Base-by-base conservation (phyloP, 2,113 vertebrate genomes). In the Lasiurus borealis region DNA sequence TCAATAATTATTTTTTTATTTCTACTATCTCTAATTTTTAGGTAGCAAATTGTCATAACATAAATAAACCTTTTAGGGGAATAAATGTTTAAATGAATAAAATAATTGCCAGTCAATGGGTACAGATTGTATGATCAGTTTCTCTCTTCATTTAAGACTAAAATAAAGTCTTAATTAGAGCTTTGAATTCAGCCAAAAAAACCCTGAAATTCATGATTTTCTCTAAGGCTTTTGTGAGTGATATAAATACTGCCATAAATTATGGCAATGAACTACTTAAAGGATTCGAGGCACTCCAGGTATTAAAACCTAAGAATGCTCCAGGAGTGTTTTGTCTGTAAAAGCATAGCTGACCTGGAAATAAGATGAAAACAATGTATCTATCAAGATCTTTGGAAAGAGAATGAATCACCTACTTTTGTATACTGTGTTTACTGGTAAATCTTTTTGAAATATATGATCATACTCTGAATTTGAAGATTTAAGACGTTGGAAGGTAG, bases 181-280 rank as follows among this genome's bases (percentile, higher is more conserved):
- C 57, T 23, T 88, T 52, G 93, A 95, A 77, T 31, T 95, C 68
- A 97, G 82, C 19, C 18, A 85, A 72, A 92, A 90, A 12, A 25
- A 2, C 7, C 23, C n/a, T 97, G 85, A 44, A 66, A 97, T 93
- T 7, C 88, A 54, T 95, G 31, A 95, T 97, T 96, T 98, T 96
- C 73, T 44, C 68, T 25, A 18, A 76, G 69, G 86, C 68, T 94
- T 94, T 88, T 94, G 82, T 95, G 93, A 97, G 82, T 82, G 95
- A 93, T 96, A 95, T 76, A 97, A 97, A 97, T 91, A 96, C 85
- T 87, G 62, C n/a, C 72, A 96, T 94, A 95, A 97, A 96, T 69
- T 88, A 31, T 97, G 29, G 50, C 91, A 97, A 77, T 62, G 92
- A 91, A 85, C 8, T 12, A 1, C 92, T 93, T 69, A 97, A 97